Base-by-base conservation (phyloP, 2,888 invertebrate species). In the Ctenicera cuprea region DNA sequence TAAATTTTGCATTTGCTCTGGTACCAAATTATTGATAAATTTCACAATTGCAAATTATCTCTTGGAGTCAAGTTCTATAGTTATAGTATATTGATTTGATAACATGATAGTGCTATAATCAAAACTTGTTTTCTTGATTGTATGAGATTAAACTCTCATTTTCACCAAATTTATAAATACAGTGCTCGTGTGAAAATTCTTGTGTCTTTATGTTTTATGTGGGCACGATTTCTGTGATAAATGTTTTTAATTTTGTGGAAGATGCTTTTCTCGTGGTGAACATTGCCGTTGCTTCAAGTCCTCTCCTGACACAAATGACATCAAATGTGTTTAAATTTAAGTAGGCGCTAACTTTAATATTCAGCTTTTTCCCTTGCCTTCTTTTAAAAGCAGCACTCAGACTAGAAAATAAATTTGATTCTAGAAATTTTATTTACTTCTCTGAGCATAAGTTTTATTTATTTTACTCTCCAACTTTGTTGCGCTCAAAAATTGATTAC, bases 171-270 rank as follows among this genome's bases (percentile, higher is more conserved):
- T 45, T 45, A 45, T 45, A 45, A 45, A 45, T 14, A 45, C 1
- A 12, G n/a, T 3, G 1, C 43, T 11, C 14, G 3, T 16, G 11
- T 14, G 43, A 45, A 45, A 16, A 45, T 14, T 9, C 52, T 22
- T 5, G 20, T 37, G n/a, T 9, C 33, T 7, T 57, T 38, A 57
- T 37, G 16, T 57, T 64, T 67, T 67, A 67, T 45, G 54, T 57
- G 41, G 30, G 41, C 50, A 20, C 57, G 33, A 57, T 38, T 41
- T 57, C n/a, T 26, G 67, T 57, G 67, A 57, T 67, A 30, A 57
- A 67, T 67, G 67, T 57, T 67, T 67, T 57, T 57, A 54, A 67
- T 67, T 67, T 67, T 33, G 18, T 11, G 30, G 67, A 67, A 37
- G 67, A 38, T 43, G 67, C 37, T 65, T 12, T 33, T 65, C 38